Evolutionary conservation across 1,140 invertebrate species (phyloP), one percentile per base, ranked within the genome.

Genomic region (Drosophila bocqueti): DNA sequence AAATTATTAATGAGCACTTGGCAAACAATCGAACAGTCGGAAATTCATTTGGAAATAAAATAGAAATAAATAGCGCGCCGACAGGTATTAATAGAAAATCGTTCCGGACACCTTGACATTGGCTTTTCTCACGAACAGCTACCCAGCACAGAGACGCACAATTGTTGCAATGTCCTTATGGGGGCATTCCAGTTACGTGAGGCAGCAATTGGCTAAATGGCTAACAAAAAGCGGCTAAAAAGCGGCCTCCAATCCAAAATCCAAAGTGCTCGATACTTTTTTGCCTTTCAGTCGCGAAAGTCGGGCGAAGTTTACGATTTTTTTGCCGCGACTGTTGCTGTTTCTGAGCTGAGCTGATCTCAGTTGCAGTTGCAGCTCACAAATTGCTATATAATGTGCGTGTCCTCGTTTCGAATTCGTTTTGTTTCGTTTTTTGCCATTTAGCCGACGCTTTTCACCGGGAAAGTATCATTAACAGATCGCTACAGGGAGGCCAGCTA

Each of bases 341-440:
- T 54, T 62, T 24, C 52, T 50, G 45, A 42, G 43, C 57, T 42
- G 52, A 59, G 36, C 36, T 54, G 3, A 15, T 47, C 61, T 74
- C 45, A 61, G 74, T 29, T 43, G 63, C 75, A 81, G 77, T 72
- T 69, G 76, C 77, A 57, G 36, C 54, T 64, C 85, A 63, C 85
- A 89, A 90, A 90, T 89, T 90, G 81, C 84, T 69, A 58, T 78
- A 84, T 87, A 87, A 87, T 87, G 84, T 87, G 84, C 85, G 84
- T 87, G 84, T 79, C 81, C 84, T 84, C 85, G 84, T 90, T 89
- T 83, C 59, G 42, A 55, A 26, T 81, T 76, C 49, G 71, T 62
- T 77, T 79, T 57, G 43, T 78, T 65, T 46, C 31, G 29, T 54
- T 58, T 54, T 50, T 79, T 83, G 71, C 58, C 58, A 62, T 76